Conservation (phyloP, 64 coral and sea anemone genomes). For the Montipora cactus region DNA sequence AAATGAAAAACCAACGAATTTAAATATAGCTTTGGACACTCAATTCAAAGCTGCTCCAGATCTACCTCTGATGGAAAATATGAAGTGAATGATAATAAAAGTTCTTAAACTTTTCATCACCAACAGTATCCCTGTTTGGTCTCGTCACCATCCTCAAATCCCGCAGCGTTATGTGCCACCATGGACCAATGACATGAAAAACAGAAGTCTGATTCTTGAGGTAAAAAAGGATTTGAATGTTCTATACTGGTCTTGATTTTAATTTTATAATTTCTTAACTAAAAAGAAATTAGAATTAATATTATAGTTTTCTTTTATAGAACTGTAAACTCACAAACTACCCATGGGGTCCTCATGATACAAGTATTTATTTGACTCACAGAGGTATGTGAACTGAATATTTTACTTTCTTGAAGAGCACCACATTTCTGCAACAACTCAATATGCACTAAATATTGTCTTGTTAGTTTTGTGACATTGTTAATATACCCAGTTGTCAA, state of each 20-base stretch:
- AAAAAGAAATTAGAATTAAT: too few species aligned
- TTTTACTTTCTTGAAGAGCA: too few species aligned
- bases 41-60: too few species aligned
- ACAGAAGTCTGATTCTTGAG: conserved; percentile 95
- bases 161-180: conserved; percentile 92
- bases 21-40: too few species aligned
- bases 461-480: too few species aligned
- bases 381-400: conserved; percentile 67
- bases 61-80: too few species aligned
- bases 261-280: background rate
- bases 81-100: too few species aligned
- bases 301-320: conserved; percentile 21
- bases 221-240: conserved; percentile 12
- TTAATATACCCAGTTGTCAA: too few species aligned
- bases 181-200: conserved; percentile 99
- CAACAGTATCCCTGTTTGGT: conserved; percentile 91
- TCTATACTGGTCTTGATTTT: background rate
- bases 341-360: conserved; percentile 86
- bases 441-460: too few species aligned
- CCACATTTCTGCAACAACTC: too few species aligned
- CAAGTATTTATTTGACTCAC: conserved; percentile 85
- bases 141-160: conserved; percentile 93
- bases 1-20: too few species aligned
- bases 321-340: conserved; percentile 85
- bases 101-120: background rate